These are phyloP conservation scores for Rhysida immarginata DNA, from an alignment of 1,140 invertebrate genomes.

Conservation along the genomic window DNA sequence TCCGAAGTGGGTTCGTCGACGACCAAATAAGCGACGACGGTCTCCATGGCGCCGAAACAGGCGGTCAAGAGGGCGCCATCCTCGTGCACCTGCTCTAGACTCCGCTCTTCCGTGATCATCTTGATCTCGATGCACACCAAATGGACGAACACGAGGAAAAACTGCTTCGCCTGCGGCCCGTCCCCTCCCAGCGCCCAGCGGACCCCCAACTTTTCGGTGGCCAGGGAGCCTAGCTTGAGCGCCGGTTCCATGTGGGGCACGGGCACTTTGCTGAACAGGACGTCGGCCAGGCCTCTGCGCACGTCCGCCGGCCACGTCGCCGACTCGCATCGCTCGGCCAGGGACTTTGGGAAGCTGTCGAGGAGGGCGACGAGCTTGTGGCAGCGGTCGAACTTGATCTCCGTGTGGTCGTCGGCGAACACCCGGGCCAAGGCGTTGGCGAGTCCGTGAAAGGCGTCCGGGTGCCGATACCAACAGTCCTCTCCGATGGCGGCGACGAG, in stretches of 20 bases:
- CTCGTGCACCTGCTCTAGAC: conserved; percentile 52
- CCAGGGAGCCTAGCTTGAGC: conserved; percentile 58
- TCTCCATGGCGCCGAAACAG: conserved; percentile 70
- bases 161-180: conserved; percentile 46
- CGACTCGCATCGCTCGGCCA: conserved; percentile 33
- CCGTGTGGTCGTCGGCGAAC: conserved; percentile 69
- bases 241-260: conserved; percentile 75
- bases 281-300: conserved; percentile 40
- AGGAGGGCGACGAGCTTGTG: conserved; percentile 54
- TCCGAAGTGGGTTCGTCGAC: conserved; percentile 43
- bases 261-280: conserved; percentile 68
- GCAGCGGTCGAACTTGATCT: conserved; percentile 73
- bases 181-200: conserved; percentile 18
- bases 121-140: conserved; percentile 76
- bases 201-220: conserved; percentile 59
- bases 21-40: conserved; percentile 61
- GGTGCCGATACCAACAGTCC: conserved; percentile 51
- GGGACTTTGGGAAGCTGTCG: not conserved
- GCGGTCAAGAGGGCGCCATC: conserved; percentile 50
- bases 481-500: conserved; percentile 32
- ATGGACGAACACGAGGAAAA: conserved; percentile 69
- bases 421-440: conserved; percentile 67
- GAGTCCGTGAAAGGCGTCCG: conserved; percentile 59
- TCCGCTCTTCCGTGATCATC: conserved; percentile 75
- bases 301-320: conserved; percentile 63